Conservation (phyloP, 2,113 vertebrate genomes). For the Eudyptes chrysolophus region DNA sequence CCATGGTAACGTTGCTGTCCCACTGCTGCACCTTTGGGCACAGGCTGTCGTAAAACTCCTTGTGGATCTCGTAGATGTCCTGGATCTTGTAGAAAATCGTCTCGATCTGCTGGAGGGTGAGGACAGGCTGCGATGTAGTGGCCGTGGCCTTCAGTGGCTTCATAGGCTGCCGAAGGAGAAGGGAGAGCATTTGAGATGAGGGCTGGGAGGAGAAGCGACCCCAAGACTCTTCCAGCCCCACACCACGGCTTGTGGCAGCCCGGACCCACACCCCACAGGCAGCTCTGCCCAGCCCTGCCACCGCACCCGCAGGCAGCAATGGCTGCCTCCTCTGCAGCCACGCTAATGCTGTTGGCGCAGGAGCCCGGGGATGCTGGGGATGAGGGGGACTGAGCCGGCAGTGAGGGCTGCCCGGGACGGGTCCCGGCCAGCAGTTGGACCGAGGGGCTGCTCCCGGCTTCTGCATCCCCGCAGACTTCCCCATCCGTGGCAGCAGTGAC, state of each 20-base stretch:
- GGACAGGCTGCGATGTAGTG: conserved; percentile 94
- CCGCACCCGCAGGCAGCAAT: background rate
- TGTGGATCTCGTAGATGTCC: conserved; percentile 97
- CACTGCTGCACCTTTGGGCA: conserved; percentile 93
- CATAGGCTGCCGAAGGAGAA: conserved; percentile 83
- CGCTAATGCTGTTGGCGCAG: background rate
- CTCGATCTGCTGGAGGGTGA: conserved; percentile 93
- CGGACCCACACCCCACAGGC: background rate
- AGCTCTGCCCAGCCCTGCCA: background rate
- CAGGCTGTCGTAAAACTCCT: conserved; percentile 93
- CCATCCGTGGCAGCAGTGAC: rapidly evolving
- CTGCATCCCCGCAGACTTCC: background rate
- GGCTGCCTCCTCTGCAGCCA: background rate
- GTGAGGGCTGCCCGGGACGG: rapidly evolving
- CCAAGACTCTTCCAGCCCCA: background rate
- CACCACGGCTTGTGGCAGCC: background rate
- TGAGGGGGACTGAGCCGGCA: background rate
- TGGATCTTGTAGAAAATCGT: conserved; percentile 99
- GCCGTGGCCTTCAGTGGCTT: conserved; percentile 94
- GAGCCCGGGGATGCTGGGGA: background rate
- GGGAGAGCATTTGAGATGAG: background rate
- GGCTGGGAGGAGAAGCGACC: background rate
- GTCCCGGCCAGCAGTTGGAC: background rate
- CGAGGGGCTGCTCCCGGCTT: rapidly evolving
- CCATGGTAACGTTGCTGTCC: conserved; percentile 93